Conservation (phyloP, 2,797 vertebrate genomes). For the Yasuhikotakia modesta region DNA sequence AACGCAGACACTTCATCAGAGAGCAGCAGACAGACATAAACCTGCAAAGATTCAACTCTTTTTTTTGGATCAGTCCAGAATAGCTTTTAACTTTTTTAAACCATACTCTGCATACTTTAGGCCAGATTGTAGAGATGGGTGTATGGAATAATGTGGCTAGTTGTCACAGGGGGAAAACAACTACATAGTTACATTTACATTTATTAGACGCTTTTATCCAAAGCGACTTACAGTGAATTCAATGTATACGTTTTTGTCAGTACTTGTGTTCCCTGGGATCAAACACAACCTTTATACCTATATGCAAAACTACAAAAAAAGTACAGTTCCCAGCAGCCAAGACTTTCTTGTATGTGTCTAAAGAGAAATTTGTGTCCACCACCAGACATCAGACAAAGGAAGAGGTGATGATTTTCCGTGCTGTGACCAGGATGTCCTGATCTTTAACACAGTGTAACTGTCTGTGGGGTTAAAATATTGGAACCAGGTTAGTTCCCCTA, state of each 20-base stretch:
- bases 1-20: slow-evolving; percentile 34
- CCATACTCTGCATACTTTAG: neutral
- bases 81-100: neutral
- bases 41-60: slow-evolving; percentile 20
- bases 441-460: slow-evolving; percentile 50
- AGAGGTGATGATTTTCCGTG: slow-evolving; percentile 34
- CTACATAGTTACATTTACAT: no score
- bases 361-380: neutral
- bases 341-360: neutral
- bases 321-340: neutral
- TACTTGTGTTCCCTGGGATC: no score
- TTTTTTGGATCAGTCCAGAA: neutral
- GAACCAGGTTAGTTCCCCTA: neutral
- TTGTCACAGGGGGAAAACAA: neutral
- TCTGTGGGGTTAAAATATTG: slow-evolving; percentile 44
- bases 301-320: no score
- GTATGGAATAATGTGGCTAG: neutral
- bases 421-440: slow-evolving; percentile 43
- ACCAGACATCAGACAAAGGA: slow-evolving; percentile 28
- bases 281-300: no score
- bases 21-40: neutral
- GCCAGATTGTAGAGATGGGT: neutral
- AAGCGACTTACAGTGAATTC: no score
- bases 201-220: no score
- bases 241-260: no score